These are phyloP conservation scores for Parascotia fuliginaria DNA, from an alignment of 2,888 invertebrate genomes.

Conservation along the genomic window DNA sequence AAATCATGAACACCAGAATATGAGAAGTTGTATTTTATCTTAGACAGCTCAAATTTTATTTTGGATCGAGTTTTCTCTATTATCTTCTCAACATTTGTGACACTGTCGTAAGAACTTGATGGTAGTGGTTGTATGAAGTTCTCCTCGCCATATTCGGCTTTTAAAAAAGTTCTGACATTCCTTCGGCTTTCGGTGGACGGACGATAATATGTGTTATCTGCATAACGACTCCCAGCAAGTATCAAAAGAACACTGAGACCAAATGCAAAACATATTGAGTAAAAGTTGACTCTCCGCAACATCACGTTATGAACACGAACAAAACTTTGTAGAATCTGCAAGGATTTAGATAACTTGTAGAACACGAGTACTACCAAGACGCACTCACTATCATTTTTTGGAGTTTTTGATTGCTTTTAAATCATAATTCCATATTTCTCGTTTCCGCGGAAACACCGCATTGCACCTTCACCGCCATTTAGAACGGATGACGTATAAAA, in stretches of 20 bases:
- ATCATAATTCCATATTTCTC: slow-evolving; percentile 74
- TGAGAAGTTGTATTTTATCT: slow-evolving; percentile 71
- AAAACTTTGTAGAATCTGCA: slow-evolving; percentile 51
- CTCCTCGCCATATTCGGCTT: slow-evolving; percentile 85
- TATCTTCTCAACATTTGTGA: slow-evolving; percentile 69
- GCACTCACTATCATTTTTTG: slow-evolving; percentile 72
- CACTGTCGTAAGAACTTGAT: slow-evolving; percentile 71
- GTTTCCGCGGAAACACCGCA: slow-evolving; percentile 84
- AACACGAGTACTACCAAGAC: slow-evolving; percentile 65
- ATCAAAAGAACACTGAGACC: slow-evolving; percentile 82
- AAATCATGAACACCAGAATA: slow-evolving; percentile 81
- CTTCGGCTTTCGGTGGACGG: slow-evolving; percentile 74
- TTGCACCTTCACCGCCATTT: slow-evolving; percentile 81
- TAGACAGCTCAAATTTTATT: slow-evolving; percentile 70
- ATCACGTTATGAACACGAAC: slow-evolving; percentile 69
- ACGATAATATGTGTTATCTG: slow-evolving; percentile 82
- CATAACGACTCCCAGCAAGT: slow-evolving; percentile 84
- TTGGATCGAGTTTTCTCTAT: slow-evolving; percentile 69
- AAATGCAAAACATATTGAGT: slow-evolving; percentile 83
- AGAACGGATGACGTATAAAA: slow-evolving; percentile 50
- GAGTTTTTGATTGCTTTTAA: slow-evolving; percentile 64
- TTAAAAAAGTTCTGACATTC: slow-evolving; percentile 83
- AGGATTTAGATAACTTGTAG: slow-evolving; percentile 54
- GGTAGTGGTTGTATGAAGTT: slow-evolving; percentile 60
- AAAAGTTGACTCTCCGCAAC: slow-evolving; percentile 82